Conservation (phyloP, 2,797 vertebrate species). For the Gymnoscopelus microlampas region DNA sequence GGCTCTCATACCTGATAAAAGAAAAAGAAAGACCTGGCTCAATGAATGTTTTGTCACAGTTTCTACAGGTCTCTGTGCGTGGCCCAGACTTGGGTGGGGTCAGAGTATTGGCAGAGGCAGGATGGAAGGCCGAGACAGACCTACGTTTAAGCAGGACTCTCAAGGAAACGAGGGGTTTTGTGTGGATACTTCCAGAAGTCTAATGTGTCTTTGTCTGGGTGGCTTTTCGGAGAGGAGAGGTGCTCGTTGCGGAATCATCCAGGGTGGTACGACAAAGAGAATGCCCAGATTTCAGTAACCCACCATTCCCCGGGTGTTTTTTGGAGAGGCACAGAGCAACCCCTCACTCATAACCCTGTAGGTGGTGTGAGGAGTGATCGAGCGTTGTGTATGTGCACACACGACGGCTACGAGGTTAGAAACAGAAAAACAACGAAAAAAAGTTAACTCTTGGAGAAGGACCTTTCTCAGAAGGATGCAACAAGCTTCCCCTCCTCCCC, state of each 20-base stretch:
- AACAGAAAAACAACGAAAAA: not conserved
- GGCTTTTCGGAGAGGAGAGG: constrained; percentile 27
- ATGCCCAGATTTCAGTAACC: constrained; percentile 51
- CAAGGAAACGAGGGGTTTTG: constrained; percentile 11
- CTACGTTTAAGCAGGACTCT: constrained; percentile 31
- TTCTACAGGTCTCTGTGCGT: constrained; percentile 86
- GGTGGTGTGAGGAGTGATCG: constrained; percentile 37
- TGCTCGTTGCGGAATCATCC: constrained; percentile 8
- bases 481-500: not conserved
- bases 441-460: not conserved
- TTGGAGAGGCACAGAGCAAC: not conserved
- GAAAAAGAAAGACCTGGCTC: constrained; percentile 80
- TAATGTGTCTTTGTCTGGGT: constrained; percentile 25
- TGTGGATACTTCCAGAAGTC: constrained; percentile 21
- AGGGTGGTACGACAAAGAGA: constrained; percentile 30
- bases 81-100: constrained; percentile 55
- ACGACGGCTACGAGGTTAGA: constrained; percentile 43
- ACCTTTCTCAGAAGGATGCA: constrained; percentile 21
- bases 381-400: constrained; percentile 20
- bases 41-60: constrained; percentile 87
- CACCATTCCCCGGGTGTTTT: constrained; percentile 20
- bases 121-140: constrained; percentile 32
- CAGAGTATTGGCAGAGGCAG: constrained; percentile 71
- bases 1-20: constrained; percentile 64
- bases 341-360: not conserved